phyloP scores from a whole-genome alignment of 2,113 vertebrate species.

The Entomyzon cyanotis region DNA sequence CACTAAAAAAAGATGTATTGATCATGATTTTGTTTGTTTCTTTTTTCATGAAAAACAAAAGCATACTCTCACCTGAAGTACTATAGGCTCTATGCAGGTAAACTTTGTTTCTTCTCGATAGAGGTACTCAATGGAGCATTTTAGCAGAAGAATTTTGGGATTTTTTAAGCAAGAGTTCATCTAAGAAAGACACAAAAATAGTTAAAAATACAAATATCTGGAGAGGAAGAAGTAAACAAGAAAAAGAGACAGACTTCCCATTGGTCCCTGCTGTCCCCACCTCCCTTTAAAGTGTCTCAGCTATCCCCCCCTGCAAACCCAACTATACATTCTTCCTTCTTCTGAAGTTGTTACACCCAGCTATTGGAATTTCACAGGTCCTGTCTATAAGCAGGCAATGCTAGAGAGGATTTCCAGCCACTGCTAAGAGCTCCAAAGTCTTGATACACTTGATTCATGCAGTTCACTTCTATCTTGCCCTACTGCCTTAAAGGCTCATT shows the following conservation, averaged over 20 bases:
- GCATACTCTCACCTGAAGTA: conserved; percentile 86
- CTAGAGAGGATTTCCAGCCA: neutral
- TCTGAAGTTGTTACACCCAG: neutral
- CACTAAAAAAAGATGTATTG: neutral
- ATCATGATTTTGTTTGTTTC: neutral
- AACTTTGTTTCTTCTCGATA: conserved; percentile 98
- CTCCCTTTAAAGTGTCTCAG: neutral
- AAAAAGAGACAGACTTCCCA: neutral
- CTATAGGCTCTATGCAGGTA: conserved; percentile 96
- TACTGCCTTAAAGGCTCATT: neutral
- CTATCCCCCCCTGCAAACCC: neutral
- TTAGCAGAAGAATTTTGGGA: conserved; percentile 94
- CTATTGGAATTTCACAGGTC: neutral
- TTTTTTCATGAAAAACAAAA: neutral
- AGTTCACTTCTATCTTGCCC: neutral
- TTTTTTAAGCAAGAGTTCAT: conserved; percentile 97
- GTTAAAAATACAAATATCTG: neutral
- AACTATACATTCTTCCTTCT: neutral
- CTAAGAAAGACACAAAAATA: conserved; percentile 66
- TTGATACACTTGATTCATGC: neutral
- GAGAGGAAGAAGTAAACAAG: neutral
- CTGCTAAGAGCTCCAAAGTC: neutral
- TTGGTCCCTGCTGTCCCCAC: no score
- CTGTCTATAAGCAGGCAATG: neutral
- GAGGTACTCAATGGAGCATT: conserved; percentile 97